These are phyloP conservation scores for Diabrotica virgifera DNA, from an alignment of 1,140 invertebrate genomes.

Conservation along the genomic window DNA sequence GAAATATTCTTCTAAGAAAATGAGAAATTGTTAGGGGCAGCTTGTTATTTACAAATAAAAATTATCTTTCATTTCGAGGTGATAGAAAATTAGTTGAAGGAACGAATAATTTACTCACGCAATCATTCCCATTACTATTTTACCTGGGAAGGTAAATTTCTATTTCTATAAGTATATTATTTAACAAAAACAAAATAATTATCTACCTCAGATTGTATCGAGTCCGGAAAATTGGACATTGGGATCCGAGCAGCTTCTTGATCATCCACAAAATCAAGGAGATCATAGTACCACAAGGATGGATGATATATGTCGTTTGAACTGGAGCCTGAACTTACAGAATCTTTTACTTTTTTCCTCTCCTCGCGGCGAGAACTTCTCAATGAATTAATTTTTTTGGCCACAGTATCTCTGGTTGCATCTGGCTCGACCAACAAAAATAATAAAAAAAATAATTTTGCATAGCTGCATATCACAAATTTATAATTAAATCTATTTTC, in stretches of 20 bases:
- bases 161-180: no score
- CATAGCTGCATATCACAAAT: no score
- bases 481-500: no score
- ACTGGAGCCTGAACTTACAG: conserved; percentile 26
- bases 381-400: conserved; percentile 42
- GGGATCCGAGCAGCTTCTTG: conserved; percentile 19
- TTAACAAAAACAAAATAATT: no score
- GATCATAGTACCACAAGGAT: conserved; percentile 41
- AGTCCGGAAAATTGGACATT: conserved; percentile 4
- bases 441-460: no score
- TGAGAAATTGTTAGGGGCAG: no score
- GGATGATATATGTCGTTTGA: conserved; percentile 38
- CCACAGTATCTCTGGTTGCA: conserved; percentile 37
- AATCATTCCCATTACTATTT: conserved; percentile 6
- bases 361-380: conserved; percentile 40
- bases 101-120: conserved; percentile 12
- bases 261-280: conserved; percentile 34
- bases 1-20: no score
- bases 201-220: background rate
- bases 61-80: no score
- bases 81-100: background rate
- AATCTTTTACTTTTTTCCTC: conserved; percentile 39
- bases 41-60: no score
- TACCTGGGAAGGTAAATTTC: no score
- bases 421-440: no score